phyloP scores from a whole-genome alignment of 1,140 invertebrate genomes.

The Drosophila bocki region DNA sequence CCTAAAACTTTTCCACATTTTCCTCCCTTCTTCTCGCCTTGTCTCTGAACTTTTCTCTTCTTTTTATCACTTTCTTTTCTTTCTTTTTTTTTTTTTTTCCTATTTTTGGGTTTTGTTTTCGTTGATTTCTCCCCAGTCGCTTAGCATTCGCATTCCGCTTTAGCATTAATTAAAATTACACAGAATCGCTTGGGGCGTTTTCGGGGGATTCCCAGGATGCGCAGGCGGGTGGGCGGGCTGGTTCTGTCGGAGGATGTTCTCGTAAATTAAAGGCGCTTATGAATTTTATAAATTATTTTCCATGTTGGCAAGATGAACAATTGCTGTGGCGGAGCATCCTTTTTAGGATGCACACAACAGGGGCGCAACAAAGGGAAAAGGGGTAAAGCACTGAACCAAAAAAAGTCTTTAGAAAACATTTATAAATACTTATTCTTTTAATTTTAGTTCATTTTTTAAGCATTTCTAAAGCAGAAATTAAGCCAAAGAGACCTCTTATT shows the following conservation, averaged over 20 bases:
- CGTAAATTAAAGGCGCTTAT: constrained; percentile 82
- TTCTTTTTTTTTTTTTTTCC: not conserved
- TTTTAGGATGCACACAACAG: constrained; percentile 1
- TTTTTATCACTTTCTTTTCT: not conserved
- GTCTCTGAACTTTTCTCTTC: constrained; percentile 43
- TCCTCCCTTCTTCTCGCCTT: constrained; percentile 9
- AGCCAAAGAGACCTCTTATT: not conserved
- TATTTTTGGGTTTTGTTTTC: constrained; percentile 14
- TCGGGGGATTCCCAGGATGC: constrained; percentile 18
- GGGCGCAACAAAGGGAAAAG: not conserved
- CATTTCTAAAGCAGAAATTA: not conserved
- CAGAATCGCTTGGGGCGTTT: constrained; percentile 48
- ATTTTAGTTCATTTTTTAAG: not conserved
- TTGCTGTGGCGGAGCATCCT: constrained; percentile 15
- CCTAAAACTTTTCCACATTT: constrained; percentile 3
- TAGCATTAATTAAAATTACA: constrained; percentile 82
- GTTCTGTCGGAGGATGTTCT: constrained; percentile 35
- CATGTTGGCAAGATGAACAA: constrained; percentile 56
- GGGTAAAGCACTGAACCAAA: not conserved
- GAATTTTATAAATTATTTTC: constrained; percentile 82
- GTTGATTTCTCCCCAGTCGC: constrained; percentile 41
- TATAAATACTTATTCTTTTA: not conserved
- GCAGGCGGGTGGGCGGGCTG: not conserved
- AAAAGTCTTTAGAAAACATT: not conserved
- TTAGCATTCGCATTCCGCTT: constrained; percentile 70